phyloP scores from a whole-genome alignment of 2,888 invertebrate genomes.

The Drosophila mayaguana region DNA sequence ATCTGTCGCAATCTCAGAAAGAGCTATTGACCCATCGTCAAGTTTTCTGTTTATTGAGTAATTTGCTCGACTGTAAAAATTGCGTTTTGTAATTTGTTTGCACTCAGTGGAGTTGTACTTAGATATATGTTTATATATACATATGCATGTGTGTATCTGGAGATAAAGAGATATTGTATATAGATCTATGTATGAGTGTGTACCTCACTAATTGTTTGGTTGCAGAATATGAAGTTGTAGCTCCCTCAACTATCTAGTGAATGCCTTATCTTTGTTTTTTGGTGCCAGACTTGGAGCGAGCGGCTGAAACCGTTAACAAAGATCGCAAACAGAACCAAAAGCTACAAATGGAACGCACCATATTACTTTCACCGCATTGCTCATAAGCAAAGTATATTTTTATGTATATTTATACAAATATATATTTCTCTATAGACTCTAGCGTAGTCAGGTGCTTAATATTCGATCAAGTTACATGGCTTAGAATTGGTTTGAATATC shows the following conservation, averaged over 20 bases:
- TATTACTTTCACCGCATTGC: constrained; percentile 18
- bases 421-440: not conserved
- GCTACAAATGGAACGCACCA: constrained; percentile 4
- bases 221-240: constrained; percentile 41
- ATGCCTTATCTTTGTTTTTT: constrained; percentile 70
- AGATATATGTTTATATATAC: not conserved
- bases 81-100: constrained; percentile 24
- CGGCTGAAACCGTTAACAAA: constrained; percentile 23
- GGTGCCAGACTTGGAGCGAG: not conserved
- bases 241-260: constrained; percentile 45
- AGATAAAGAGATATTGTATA: too few relatives aligned
- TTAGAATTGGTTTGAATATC: too few relatives aligned
- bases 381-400: not conserved
- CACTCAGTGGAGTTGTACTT: constrained; percentile 13
- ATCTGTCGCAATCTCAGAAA: not conserved
- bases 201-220: constrained; percentile 39
- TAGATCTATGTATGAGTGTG: constrained; percentile 6
- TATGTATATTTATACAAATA: not conserved
- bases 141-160: not conserved
- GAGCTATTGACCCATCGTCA: constrained; percentile 16
- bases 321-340: constrained; percentile 42
- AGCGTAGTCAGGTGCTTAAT: not conserved
- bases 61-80: constrained; percentile 33
- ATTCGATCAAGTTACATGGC: not conserved
- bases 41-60: constrained; percentile 22